Base-by-base conservation (phyloP, 1,140 invertebrate species). In the Lucilia cuprina region DNA sequence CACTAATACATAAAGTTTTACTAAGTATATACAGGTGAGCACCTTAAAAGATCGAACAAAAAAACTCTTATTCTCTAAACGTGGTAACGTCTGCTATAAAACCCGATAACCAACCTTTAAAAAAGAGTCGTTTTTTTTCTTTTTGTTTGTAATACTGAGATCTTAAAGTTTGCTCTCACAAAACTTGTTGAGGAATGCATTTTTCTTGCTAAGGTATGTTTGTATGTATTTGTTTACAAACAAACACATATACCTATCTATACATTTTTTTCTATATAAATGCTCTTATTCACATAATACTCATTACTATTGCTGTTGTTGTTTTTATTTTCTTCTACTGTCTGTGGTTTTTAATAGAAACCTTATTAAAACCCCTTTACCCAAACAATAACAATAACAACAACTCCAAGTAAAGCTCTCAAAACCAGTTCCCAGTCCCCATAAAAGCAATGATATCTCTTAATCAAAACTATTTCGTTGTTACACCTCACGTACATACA, bases 311-410 rank as follows among this genome's bases (percentile, higher is more conserved):
- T 30, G 25, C 3, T 30, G 3, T 41, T 41, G 41, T 41, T 41
- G 41, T 30, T 30, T 30, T 3, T 30, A 2, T 35, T 77, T 13
- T 34, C 35, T 7, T 74, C 14, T 74, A 12, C 35, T 47, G 4
- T 19, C 35, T n/a, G 75, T 41, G 25, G 34, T 35, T 47, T 78
- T 47, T 47, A 60, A 78, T 47, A 41, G 75, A 78, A 78, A 78
- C 75, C 75, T 41, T 77, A 41, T 41, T 77, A 77, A 77, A 77
- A n/a, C 74, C 74, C 17, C 34, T 78, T 47, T n/a, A 60, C 41
- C 41, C 41, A 41, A 41, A 41, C 5, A 41, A 41, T 41, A 41
- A 41, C 41, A 41, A 41, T 10, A 41, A 41, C 10, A 41, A 41
- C 41, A 41, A 41, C 41, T 10, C 2, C 5, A 41, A 41, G 5